Evolutionary conservation across 2,113 vertebrate genomes (phyloP), one percentile per base, ranked within the genome.

Genomic region (Myiozetetes cayanensis): DNA sequence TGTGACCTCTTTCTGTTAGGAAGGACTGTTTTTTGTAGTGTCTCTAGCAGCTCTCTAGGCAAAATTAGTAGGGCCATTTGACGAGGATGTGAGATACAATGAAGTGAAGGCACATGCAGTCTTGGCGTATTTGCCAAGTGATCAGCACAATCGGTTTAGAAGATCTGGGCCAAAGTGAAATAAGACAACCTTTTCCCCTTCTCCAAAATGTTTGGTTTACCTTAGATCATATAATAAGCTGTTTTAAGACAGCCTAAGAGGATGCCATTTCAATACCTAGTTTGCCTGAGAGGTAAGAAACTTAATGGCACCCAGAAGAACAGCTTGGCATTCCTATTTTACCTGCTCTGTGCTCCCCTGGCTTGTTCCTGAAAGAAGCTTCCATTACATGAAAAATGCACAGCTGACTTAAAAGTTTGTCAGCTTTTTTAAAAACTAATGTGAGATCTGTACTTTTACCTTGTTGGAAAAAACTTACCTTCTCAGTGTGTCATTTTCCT

Each of bases 61-160:
- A 81, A 77, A 87, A 56, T n/a, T 55, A 63, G 43, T 23, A 66
- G 35, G 13, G 27, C 25, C 46, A 16, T 85, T 71, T 58, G 1
- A 4, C 7, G 65, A 90, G 52, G 15, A 8, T 85, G 59, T 0
- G 4, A 67, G 50, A 37, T 50, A 8, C 0, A 0, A 22, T 66
- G 20, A 24, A 58, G 28, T 78, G 61, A 61, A 65, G 41, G 49
- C 22, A 43, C 12, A 8, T 83, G 44, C 12, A 24, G 2, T 66
- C 25, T 37, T 0, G 0, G n/a, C 11, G 7, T 52, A 37, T 25
- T 85, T 82, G 28, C 46, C 50, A 52, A 52, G 21, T 52, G 31
- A 24, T 62, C 1, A 2, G 4, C 2, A 3, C 10, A 37, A 8
- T 59, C 0, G 0, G 3, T 75, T 82, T 43, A 43, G 52, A 85